A percentile compares a stretch with the other conserved stretches of the same genome.
These are phyloP conservation scores for Acanthosoma haemorrhoidale DNA, from an alignment of 2,888 invertebrate genomes.

Conservation along the genomic window DNA sequence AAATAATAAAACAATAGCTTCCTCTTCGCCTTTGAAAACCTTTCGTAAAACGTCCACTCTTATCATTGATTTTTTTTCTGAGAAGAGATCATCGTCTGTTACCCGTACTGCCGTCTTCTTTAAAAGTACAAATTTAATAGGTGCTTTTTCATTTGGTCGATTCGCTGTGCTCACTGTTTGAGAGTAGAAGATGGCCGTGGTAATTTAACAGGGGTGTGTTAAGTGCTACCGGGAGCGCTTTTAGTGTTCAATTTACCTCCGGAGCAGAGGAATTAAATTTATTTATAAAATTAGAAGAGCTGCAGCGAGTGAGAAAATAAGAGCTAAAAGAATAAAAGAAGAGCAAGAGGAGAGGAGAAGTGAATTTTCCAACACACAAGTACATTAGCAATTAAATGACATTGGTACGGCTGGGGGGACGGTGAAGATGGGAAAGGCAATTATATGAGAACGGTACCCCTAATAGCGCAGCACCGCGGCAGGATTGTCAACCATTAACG, in stretches of 20 bases:
- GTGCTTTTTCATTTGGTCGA: too few species aligned
- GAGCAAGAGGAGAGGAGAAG: neutral
- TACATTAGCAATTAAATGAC: conserved; percentile 5
- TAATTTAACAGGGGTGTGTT: neutral
- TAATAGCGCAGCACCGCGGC: neutral
- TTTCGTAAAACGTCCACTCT: too few species aligned
- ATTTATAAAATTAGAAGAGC: neutral
- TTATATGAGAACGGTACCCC: neutral
- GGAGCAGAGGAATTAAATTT: neutral
- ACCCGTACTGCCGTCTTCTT: too few species aligned
- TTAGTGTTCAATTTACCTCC: neutral
- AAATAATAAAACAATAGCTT: too few species aligned
- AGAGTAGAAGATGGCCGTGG: neutral
- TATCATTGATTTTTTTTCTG: too few species aligned
- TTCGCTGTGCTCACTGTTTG: too few species aligned
- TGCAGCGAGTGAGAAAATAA: neutral
- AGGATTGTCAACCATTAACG: neutral
- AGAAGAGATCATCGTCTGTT: too few species aligned
- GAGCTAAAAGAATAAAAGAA: neutral
- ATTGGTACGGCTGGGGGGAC: too few species aligned
- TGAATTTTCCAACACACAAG: too few species aligned
- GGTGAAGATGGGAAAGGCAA: neutral
- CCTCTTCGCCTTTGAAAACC: too few species aligned
- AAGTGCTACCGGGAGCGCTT: neutral
- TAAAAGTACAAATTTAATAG: too few species aligned